Base-by-base conservation (phyloP, 2,113 vertebrate genomes). In the Paracyprichromis sp. region DNA sequence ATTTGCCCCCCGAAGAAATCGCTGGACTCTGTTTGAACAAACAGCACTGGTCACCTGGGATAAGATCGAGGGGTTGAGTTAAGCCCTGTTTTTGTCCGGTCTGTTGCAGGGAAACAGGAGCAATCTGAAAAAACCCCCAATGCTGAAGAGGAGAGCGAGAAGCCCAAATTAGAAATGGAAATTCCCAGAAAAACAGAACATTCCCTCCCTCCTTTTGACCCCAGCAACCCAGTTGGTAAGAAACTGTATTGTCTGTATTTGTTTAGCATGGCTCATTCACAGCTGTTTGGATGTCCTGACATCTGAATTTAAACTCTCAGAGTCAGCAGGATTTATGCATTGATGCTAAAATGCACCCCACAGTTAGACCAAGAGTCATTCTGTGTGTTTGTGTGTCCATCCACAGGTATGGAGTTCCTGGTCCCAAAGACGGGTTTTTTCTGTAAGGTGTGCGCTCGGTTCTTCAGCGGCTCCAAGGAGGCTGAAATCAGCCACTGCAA, bases 361-460 rank as follows among this genome's bases (percentile, higher is more conserved):
- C 69, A 73, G 21, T 19, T 45, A 29, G 14, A 14, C 40, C 40
- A 1, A 1, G 9, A 19, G 40, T 17, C 14, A 53, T 14, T 79
- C 11, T 78, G 5, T 79, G 1, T 81, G 36, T 36, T 8, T 86
- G 8, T 86, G 8, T 52, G 19, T 78, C 16, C 26, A 8, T 31
- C 16, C 29, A 17, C 90, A 96, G 95, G 95, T 43, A 57, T 96
- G 93, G 95, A 96, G 87, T 95, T 88, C 78, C 82, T 96, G 79
- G 78, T 94, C 26, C 95, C 94, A 3, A 96, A 95, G 84, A 94
- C 93, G 0, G 95, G 95, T 2, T 96, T 96, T 91, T 95, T 95
- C 89, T 96, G 95, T 84, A 95, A 95, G 84, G 90, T 83, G 53
- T 96, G 95, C 61, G 92, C 93, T 63, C 86, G 94, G 4, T 96